Evolutionary conservation across 2,113 vertebrate genomes (phyloP).

Genomic region (Melanostigma gelatinosum): DNA sequence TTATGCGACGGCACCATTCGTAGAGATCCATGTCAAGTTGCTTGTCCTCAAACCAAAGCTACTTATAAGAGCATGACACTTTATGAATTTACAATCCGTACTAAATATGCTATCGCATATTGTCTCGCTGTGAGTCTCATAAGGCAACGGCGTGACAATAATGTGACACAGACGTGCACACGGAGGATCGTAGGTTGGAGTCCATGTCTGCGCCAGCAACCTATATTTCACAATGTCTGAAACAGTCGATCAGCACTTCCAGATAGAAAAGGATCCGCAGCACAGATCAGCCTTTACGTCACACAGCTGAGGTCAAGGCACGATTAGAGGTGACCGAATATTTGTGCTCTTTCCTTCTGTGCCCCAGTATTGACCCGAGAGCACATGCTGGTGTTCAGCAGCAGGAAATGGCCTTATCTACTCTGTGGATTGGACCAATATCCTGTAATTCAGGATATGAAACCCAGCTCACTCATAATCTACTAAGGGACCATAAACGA

Average conservation of each 20-base stretch:
- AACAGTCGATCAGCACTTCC: slow-evolving; percentile 48
- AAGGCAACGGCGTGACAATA: slow-evolving; percentile 38
- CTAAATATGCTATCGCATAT: slow-evolving; percentile 42
- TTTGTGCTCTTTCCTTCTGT: not conserved
- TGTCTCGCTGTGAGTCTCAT: slow-evolving; percentile 26
- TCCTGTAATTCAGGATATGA: slow-evolving; percentile 54
- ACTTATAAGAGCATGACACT: slow-evolving; percentile 36
- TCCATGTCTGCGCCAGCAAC: slow-evolving; percentile 54
- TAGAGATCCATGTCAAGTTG: not conserved
- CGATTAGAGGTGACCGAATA: not conserved
- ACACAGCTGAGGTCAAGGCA: slow-evolving; percentile 19
- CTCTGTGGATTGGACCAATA: slow-evolving; percentile 45
- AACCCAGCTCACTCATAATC: slow-evolving; percentile 56
- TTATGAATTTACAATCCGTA: slow-evolving; percentile 65
- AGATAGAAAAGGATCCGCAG: slow-evolving; percentile 13
- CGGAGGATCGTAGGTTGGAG: slow-evolving; percentile 68
- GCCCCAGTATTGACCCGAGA: not conserved
- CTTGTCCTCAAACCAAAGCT: slow-evolving; percentile 1
- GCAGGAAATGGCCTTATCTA: slow-evolving; percentile 27
- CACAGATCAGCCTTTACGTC: slow-evolving; percentile 9
- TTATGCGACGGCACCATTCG: not conserved
- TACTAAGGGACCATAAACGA: slow-evolving; percentile 61
- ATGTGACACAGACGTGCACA: slow-evolving; percentile 47
- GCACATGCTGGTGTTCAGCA: slow-evolving; percentile 7
- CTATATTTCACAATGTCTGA: slow-evolving; percentile 61